phyloP scores from a whole-genome alignment of 1,140 invertebrate genomes.

The Phenacoccus solenopsis region DNA sequence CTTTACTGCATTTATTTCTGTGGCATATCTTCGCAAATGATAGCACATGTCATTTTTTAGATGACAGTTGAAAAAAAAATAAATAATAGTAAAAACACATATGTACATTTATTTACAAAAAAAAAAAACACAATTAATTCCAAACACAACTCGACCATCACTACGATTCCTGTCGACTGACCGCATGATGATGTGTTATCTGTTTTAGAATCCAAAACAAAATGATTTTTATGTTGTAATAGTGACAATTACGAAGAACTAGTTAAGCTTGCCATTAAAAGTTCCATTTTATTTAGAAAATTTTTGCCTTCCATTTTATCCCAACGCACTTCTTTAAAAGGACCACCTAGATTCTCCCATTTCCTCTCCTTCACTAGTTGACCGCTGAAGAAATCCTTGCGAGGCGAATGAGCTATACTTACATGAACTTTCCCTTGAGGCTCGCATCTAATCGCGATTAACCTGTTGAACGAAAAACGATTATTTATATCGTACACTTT shows the following conservation, averaged over 20 bases:
- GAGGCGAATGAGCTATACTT: conserved; percentile 66
- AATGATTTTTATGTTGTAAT: too few species aligned
- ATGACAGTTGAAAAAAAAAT: too few species aligned
- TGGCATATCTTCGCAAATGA: too few species aligned
- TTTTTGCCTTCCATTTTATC: conserved; percentile 96
- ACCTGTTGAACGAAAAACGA: conserved; percentile 34
- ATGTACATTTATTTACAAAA: too few species aligned
- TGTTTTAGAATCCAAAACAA: too few species aligned
- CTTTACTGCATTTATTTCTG: too few species aligned
- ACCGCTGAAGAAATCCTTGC: conserved; percentile 75
- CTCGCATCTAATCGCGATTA: conserved; percentile 81
- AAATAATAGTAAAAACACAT: too few species aligned
- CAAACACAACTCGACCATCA: too few species aligned
- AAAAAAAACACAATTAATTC: too few species aligned
- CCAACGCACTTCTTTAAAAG: conserved; percentile 80
- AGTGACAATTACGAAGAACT: conserved; percentile 40
- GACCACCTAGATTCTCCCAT: conserved; percentile 81
- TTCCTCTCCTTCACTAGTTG: conserved; percentile 73
- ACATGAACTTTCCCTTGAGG: conserved; percentile 51
- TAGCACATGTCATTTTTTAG: too few species aligned
- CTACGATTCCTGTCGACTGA: too few species aligned
- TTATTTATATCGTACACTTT: not conserved
- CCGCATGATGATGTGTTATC: too few species aligned
- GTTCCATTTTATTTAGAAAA: conserved; percentile 92
- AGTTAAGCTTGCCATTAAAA: conserved; percentile 82